These are phyloP conservation scores for Proisotoma minuta DNA, from an alignment of 2,888 invertebrate species.

Conservation along the genomic window DNA sequence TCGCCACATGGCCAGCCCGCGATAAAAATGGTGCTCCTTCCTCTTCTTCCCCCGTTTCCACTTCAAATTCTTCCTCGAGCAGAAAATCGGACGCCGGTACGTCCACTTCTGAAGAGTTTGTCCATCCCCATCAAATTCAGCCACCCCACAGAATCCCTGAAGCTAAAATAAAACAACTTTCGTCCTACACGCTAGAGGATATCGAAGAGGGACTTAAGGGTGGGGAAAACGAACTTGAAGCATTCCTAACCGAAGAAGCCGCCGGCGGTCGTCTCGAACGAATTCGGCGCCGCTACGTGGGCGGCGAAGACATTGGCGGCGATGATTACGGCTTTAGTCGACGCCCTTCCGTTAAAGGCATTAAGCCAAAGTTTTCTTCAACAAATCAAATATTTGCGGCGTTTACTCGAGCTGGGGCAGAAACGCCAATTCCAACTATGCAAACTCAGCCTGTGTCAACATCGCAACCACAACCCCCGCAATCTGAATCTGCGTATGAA, in stretches of 20 bases:
- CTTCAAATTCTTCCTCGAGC: constrained; percentile 28
- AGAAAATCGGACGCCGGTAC: constrained; percentile 46
- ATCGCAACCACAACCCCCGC: constrained; percentile 40
- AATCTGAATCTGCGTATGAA: constrained; percentile 19
- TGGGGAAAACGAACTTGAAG: constrained; percentile 63
- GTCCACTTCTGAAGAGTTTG: constrained; percentile 43
- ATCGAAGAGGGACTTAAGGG: constrained; percentile 58
- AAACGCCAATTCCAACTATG: constrained; percentile 34
- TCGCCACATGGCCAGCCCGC: constrained; percentile 46
- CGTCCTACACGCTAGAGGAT: constrained; percentile 64
- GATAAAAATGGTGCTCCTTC: constrained; percentile 39
- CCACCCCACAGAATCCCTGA: constrained; percentile 42
- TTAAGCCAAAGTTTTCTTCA: constrained; percentile 78
- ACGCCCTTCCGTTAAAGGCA: constrained; percentile 81
- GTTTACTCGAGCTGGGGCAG: constrained; percentile 41
- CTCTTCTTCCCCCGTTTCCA: constrained; percentile 17
- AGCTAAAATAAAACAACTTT: constrained; percentile 47
- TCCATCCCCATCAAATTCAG: constrained; percentile 38
- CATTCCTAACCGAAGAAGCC: constrained; percentile 80
- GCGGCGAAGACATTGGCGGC: constrained; percentile 68
- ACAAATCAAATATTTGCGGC: constrained; percentile 53
- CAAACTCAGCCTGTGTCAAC: constrained; percentile 30
- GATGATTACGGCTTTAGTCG: constrained; percentile 86
- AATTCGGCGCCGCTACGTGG: constrained; percentile 69
- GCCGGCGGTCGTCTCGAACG: constrained; percentile 76